These are phyloP conservation scores for Benthosema pterotum DNA, from an alignment of 2,797 vertebrate species.

Conservation along the genomic window DNA sequence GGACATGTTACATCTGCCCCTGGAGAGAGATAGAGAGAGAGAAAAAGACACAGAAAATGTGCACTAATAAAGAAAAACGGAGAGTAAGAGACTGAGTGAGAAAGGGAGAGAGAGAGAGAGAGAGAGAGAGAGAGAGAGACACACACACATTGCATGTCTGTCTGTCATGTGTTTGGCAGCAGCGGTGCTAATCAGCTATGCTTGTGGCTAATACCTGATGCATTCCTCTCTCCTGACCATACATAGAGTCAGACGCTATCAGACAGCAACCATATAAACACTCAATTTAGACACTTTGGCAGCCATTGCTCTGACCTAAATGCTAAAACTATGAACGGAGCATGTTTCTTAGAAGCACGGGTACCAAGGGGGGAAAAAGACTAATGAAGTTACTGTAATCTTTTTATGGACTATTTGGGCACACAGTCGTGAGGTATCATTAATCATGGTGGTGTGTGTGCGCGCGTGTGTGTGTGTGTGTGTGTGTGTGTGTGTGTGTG, in stretches of 20 bases:
- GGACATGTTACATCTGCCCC: no score
- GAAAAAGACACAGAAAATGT: background rate
- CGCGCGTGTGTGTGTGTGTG: no score
- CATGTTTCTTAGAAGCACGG: constrained; percentile 41
- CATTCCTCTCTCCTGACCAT: constrained; percentile 72
- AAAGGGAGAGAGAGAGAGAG: constrained; percentile 23
- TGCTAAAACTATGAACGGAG: constrained; percentile 70
- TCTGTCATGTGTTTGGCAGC: constrained; percentile 69
- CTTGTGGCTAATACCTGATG: constrained; percentile 67
- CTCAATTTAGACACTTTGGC: constrained; percentile 70
- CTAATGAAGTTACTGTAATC: constrained; percentile 67
- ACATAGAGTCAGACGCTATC: constrained; percentile 75
- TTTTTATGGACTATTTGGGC: constrained; percentile 68
- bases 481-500: no score
- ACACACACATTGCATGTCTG: constrained; percentile 54
- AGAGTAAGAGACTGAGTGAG: constrained; percentile 7
- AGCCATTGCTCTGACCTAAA: constrained; percentile 69
- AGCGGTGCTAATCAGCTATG: constrained; percentile 42
- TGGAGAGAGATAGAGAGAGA: background rate
- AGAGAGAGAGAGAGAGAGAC: constrained; percentile 26
- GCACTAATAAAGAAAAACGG: background rate
- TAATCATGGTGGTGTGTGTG: constrained; percentile 45
- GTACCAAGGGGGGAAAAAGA: constrained; percentile 40
- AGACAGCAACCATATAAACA: constrained; percentile 69
- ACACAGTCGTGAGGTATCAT: constrained; percentile 47